Percentiles rank a stretch among this genome's conserved stretches.
Conservation (phyloP, 2,888 invertebrate genomes). For the Lasioglossum pauxillum region DNA sequence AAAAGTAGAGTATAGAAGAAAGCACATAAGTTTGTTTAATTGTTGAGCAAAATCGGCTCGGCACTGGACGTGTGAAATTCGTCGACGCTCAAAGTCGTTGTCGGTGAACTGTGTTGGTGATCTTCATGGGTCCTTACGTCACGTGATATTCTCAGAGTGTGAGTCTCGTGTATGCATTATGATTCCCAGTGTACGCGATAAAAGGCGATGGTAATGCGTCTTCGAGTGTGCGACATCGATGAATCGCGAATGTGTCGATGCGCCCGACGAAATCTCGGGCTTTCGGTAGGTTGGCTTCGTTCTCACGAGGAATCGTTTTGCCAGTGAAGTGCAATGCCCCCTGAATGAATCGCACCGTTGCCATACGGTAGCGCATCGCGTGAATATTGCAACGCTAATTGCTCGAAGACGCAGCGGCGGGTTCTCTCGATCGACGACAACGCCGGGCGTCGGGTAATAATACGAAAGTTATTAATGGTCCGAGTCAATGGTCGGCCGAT, state of each 20-base stretch:
- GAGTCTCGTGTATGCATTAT: background rate
- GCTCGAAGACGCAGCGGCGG: background rate
- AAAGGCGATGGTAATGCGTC: background rate
- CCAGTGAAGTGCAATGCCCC: conserved; percentile 27
- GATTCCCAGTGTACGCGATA: background rate
- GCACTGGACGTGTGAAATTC: too few relatives aligned
- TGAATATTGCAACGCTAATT: background rate
- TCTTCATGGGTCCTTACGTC: too few relatives aligned
- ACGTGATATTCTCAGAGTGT: too few relatives aligned
- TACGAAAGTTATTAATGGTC: conserved; percentile 21
- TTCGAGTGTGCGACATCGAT: background rate
- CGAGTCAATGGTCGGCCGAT: conserved; percentile 37
- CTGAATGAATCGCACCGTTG: conserved; percentile 45
- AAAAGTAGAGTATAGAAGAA: too few relatives aligned
- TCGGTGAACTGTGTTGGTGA: too few relatives aligned
- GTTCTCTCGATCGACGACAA: background rate
- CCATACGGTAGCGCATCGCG: background rate
- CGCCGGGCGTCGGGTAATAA: background rate
- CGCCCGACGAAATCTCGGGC: background rate
- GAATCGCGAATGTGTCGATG: background rate
- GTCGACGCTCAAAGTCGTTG: too few relatives aligned
- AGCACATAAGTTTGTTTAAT: too few relatives aligned
- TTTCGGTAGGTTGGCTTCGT: background rate
- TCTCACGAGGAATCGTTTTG: conserved; percentile 19
- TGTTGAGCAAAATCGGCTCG: too few relatives aligned